Conservation (phyloP, 2,888 invertebrate genomes). For the Lasioglossum morio region DNA sequence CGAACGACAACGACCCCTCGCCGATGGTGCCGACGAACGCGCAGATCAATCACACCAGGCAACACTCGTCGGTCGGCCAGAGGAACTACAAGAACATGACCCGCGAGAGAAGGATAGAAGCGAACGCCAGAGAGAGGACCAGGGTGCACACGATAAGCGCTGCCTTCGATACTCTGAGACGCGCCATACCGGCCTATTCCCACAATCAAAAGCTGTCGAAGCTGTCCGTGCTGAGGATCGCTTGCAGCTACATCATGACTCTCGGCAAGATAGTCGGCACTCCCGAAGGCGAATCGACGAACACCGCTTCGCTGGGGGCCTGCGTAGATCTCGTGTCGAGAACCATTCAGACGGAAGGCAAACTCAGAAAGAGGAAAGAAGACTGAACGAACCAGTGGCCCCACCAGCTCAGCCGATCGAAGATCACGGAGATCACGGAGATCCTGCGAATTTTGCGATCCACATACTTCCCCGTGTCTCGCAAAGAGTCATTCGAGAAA, state of each 20-base stretch:
- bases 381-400: slow-evolving; percentile 84
- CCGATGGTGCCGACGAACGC: slow-evolving; percentile 49
- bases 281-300: slow-evolving; percentile 87
- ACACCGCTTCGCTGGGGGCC: slow-evolving; percentile 88
- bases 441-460: background rate
- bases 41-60: slow-evolving; percentile 60
- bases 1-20: slow-evolving; percentile 45
- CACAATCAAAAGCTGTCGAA: slow-evolving; percentile 97
- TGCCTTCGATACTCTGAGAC: slow-evolving; percentile 95
- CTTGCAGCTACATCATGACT: slow-evolving; percentile 96
- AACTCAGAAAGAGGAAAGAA: slow-evolving; percentile 94
- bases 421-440: background rate
- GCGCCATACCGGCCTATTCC: slow-evolving; percentile 95
- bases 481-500: too few relatives aligned
- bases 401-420: background rate
- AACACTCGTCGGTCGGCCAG: slow-evolving; percentile 80
- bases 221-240: slow-evolving; percentile 95
- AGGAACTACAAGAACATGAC: slow-evolving; percentile 98
- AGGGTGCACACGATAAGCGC: slow-evolving; percentile 98
- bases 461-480: too few relatives aligned
- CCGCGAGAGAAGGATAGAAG: slow-evolving; percentile 95
- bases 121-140: slow-evolving; percentile 96
- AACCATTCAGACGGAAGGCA: slow-evolving; percentile 96
- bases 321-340: slow-evolving; percentile 95
- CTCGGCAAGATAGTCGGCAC: slow-evolving; percentile 89